phyloP scores from a whole-genome alignment of 64 coral and sea anemone genomes.

The Montipora foliosa region DNA sequence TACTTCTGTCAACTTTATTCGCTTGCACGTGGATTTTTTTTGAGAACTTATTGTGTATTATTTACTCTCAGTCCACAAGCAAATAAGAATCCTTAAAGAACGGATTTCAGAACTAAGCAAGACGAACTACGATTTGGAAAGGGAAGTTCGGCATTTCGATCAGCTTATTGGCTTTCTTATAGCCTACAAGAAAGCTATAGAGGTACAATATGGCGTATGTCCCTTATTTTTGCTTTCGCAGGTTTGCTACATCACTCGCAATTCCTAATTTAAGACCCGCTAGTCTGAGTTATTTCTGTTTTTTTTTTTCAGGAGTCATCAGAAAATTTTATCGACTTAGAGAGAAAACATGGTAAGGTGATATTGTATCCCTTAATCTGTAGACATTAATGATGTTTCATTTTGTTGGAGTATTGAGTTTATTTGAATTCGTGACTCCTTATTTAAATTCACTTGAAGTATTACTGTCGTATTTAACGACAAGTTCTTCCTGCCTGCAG shows the following conservation, averaged over 20 bases:
- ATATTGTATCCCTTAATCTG: slow-evolving; percentile 2
- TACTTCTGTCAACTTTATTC: background rate
- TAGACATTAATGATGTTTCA: background rate
- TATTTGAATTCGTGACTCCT: background rate
- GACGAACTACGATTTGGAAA: slow-evolving; percentile 96
- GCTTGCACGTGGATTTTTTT: background rate
- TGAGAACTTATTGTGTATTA: background rate
- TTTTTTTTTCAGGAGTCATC: slow-evolving; percentile 3
- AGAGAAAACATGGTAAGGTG: slow-evolving; percentile 20
- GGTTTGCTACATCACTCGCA: background rate
- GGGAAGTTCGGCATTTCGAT: slow-evolving; percentile 96
- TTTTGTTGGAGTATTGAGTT: background rate
- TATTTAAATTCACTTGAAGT: background rate
- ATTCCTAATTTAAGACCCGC: background rate
- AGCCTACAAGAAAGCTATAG: slow-evolving; percentile 90
- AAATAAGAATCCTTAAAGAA: slow-evolving; percentile 82
- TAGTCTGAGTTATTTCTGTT: background rate
- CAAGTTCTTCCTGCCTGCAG: background rate
- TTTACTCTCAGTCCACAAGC: slow-evolving; percentile 74
- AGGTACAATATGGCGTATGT: slow-evolving; percentile 48
- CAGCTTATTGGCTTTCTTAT: slow-evolving; percentile 94
- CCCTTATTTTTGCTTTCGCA: background rate
- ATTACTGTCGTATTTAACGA: background rate
- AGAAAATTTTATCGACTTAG: slow-evolving; percentile 15
- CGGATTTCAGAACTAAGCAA: slow-evolving; percentile 95